phyloP scores from a whole-genome alignment of 2,888 invertebrate genomes.

The Sericinus montela region DNA sequence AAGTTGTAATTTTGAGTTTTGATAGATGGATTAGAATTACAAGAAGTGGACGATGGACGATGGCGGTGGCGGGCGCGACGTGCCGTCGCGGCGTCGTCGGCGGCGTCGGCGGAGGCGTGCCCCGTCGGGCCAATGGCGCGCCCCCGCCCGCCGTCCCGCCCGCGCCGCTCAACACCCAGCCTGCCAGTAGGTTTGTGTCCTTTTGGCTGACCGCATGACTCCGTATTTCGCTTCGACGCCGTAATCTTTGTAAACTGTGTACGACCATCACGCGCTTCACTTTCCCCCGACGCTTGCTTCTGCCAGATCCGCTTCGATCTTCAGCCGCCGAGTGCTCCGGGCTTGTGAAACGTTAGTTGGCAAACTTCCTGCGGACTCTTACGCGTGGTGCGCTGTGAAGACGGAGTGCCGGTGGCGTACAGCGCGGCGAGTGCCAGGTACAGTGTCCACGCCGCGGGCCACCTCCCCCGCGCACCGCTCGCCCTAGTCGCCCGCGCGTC shows the following conservation, averaged over 20 bases:
- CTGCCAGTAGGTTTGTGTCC: constrained; percentile 80
- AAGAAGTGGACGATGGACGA: constrained; percentile 36
- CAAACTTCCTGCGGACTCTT: constrained; percentile 40
- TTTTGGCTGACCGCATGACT: constrained; percentile 81
- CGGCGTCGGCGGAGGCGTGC: constrained; percentile 41
- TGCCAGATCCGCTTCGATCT: constrained; percentile 48
- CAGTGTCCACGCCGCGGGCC: constrained; percentile 39
- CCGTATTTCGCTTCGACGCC: constrained; percentile 75
- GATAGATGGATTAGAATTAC: constrained; percentile 41
- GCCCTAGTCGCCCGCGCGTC: constrained; percentile 31
- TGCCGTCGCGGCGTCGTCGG: constrained; percentile 23
- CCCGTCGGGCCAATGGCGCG: constrained; percentile 70
- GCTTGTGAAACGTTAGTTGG: constrained; percentile 56
- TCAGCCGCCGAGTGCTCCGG: constrained; percentile 38
- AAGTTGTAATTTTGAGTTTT: constrained; percentile 44
- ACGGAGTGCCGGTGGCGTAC: constrained; percentile 46
- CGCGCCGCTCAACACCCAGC: constrained; percentile 59
- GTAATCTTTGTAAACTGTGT: constrained; percentile 71
- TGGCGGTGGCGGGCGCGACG: constrained; percentile 34
- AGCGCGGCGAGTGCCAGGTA: constrained; percentile 66
- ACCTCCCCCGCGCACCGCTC: constrained; percentile 32
- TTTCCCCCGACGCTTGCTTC: constrained; percentile 58
- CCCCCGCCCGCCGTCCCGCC: constrained; percentile 55
- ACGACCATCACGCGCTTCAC: constrained; percentile 67
- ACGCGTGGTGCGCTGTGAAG: constrained; percentile 51